phyloP scores from a whole-genome alignment of 1,140 invertebrate genomes.

The Zaprionus taronus region DNA sequence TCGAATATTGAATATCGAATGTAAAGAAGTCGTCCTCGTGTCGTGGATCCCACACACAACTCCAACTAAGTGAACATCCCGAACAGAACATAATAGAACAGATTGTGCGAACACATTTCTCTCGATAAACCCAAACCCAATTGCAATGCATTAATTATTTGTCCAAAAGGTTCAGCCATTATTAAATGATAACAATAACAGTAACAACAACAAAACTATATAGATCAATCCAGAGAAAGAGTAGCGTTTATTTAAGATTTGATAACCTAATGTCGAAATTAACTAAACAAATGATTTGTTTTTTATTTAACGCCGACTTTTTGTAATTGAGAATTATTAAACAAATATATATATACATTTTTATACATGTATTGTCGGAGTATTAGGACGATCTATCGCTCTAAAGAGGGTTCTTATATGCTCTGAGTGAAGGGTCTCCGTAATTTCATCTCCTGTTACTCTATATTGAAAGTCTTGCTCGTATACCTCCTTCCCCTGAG shows the following conservation, averaged over 20 bases:
- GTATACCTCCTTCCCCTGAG: too few relatives aligned
- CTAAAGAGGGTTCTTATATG: too few relatives aligned
- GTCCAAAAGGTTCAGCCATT: neutral
- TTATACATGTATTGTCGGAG: neutral
- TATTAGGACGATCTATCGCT: neutral
- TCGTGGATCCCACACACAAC: neutral
- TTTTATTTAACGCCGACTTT: constrained; percentile 51
- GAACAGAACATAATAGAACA: neutral
- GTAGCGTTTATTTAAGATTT: constrained; percentile 23
- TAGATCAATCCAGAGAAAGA: neutral
- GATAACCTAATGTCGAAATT: constrained; percentile 14
- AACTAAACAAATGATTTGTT: constrained; percentile 3
- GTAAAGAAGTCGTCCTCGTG: constrained; percentile 4
- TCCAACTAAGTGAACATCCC: neutral
- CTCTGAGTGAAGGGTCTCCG: too few relatives aligned
- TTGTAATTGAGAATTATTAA: constrained; percentile 74
- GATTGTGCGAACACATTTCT: constrained; percentile 2
- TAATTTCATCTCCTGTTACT: too few relatives aligned
- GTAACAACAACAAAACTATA: neutral
- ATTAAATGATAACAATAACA: neutral
- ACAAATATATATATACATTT: constrained; percentile 27
- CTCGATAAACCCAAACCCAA: constrained; percentile 3
- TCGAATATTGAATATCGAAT: constrained; percentile 7
- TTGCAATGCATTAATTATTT: constrained; percentile 18
- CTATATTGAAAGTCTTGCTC: too few relatives aligned